phyloP scores from a whole-genome alignment of 2,113 vertebrate genomes.

The Heptranchias perlo region DNA sequence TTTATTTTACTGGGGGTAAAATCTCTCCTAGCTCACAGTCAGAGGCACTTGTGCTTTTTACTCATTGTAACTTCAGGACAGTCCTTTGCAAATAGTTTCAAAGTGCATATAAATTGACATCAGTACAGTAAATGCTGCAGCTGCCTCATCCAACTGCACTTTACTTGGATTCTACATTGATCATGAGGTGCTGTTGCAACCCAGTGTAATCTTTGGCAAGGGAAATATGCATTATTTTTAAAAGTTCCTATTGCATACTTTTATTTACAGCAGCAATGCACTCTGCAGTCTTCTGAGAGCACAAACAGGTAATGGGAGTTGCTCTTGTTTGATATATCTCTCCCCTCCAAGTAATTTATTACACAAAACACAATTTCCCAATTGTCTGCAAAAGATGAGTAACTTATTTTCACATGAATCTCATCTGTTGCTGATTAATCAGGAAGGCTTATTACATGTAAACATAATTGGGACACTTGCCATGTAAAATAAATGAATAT shows the following conservation, averaged over 20 bases:
- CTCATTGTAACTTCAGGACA: not conserved
- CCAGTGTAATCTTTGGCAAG: not conserved
- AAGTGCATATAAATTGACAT: not conserved
- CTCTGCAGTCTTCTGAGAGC: not conserved
- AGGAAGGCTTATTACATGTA: not conserved
- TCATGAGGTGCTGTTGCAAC: slow-evolving; percentile 11
- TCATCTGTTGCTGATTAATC: not conserved
- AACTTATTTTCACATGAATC: slow-evolving; percentile 23
- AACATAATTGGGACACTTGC: slow-evolving; percentile 36
- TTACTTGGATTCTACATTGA: not conserved
- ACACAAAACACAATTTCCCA: not conserved
- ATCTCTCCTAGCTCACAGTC: not conserved
- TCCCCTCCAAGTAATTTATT: not conserved
- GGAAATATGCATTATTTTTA: slow-evolving; percentile 67
- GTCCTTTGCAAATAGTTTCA: not conserved
- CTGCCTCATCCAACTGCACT: slow-evolving; percentile 1
- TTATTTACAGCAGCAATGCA: slow-evolving; percentile 49
- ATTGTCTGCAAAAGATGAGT: not conserved
- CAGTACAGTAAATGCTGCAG: not conserved
- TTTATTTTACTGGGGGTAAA: not conserved
- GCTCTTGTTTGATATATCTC: slow-evolving; percentile 7
- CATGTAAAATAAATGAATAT: slow-evolving; percentile 33
- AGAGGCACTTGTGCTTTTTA: not conserved
- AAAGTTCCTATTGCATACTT: slow-evolving; percentile 53
- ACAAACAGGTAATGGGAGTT: not conserved